These are phyloP conservation scores for Hippoglossus stenolepis DNA, from an alignment of 2,113 vertebrate species.

Conservation along the genomic window DNA sequence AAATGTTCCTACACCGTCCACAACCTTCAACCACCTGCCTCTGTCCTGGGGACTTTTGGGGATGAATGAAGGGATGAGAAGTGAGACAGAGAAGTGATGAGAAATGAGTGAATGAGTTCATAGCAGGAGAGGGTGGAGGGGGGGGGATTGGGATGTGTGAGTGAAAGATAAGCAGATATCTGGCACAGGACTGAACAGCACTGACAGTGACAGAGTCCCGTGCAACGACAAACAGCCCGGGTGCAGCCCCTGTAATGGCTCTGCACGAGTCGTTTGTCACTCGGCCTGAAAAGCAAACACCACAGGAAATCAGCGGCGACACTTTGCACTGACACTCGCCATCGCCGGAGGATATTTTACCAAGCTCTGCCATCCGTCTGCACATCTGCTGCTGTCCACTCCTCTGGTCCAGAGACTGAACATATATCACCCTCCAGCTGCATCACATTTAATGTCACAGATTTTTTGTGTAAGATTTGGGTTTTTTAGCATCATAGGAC, in stretches of 20 bases:
- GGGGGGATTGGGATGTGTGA: conserved; percentile 20
- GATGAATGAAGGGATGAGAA: not conserved
- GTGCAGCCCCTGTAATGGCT: conserved; percentile 67
- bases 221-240: conserved; percentile 63
- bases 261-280: conserved; percentile 72
- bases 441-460: too few relatives aligned
- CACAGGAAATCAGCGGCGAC: conserved; percentile 42
- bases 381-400: too few relatives aligned
- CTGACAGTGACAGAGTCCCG: conserved; percentile 66
- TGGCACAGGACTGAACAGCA: conserved; percentile 20
- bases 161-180: conserved; percentile 60
- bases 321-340: conserved; percentile 59
- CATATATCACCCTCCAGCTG: too few relatives aligned
- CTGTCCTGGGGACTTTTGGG: too few relatives aligned
- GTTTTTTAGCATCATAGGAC: too few relatives aligned
- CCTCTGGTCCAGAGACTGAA: not conserved
- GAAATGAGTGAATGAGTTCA: conserved; percentile 68
- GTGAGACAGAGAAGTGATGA: conserved; percentile 31
- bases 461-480: too few relatives aligned
- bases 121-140: not conserved
- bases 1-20: not conserved
- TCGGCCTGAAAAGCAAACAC: conserved; percentile 68
- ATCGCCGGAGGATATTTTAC: conserved; percentile 52
- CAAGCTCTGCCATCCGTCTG: conserved; percentile 39
- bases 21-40: too few relatives aligned